phyloP scores from a whole-genome alignment of 2,797 vertebrate genomes.

The Arctocebus calabarensis region DNA sequence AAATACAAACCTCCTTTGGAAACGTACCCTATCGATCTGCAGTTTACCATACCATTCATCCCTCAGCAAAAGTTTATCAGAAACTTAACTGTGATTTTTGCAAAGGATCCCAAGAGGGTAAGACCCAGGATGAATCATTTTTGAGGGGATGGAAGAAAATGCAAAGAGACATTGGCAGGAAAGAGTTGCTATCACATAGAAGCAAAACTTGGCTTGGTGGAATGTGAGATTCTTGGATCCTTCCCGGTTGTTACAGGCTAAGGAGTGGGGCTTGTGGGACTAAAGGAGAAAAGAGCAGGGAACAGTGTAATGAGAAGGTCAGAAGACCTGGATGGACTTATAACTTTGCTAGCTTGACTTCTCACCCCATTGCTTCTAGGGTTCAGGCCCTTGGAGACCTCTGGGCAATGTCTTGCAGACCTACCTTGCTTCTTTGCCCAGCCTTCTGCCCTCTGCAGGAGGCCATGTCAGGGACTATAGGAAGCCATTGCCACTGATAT shows the following conservation, averaged over 20 bases:
- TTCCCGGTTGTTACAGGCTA: background rate
- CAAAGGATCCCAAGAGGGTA: background rate
- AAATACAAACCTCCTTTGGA: background rate
- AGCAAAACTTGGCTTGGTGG: background rate
- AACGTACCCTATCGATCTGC: background rate
- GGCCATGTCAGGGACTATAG: background rate
- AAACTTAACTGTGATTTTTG: constrained; percentile 5
- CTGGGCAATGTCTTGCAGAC: background rate
- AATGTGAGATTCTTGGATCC: background rate
- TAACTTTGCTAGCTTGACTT: background rate
- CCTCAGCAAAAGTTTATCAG: background rate
- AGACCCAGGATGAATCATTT: background rate
- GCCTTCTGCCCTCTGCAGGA: background rate
- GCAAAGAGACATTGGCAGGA: background rate
- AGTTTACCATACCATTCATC: background rate
- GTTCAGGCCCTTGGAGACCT: background rate
- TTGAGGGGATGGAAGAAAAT: background rate
- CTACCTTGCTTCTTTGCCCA: background rate
- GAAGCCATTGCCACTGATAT: background rate
- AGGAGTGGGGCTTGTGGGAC: background rate
- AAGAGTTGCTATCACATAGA: background rate
- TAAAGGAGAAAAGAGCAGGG: background rate
- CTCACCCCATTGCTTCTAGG: background rate
- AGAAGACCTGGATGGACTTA: background rate
- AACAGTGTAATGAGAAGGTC: background rate